phyloP scores from a whole-genome alignment of 2,113 vertebrate genomes.

The Dissostichus mawsoni region DNA sequence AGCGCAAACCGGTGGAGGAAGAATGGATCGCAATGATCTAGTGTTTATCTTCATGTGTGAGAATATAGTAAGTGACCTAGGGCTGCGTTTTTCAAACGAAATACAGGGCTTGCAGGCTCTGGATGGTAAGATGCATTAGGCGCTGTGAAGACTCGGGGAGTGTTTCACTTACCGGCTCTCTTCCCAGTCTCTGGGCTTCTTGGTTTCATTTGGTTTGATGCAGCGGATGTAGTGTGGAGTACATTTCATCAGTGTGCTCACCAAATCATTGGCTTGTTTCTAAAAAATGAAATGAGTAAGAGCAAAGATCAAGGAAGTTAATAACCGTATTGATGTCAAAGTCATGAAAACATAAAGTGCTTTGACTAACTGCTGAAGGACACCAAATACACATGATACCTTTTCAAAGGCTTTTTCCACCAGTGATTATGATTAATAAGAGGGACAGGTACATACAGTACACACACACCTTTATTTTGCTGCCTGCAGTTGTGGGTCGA shows the following conservation, averaged over 20 bases:
- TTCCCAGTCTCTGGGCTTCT: slow-evolving; percentile 97
- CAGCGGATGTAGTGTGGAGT: slow-evolving; percentile 99
- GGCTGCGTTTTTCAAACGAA: background rate
- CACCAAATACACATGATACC: slow-evolving; percentile 20
- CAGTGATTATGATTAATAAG: slow-evolving; percentile 18
- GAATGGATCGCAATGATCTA: background rate
- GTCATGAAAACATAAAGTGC: background rate
- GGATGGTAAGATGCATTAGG: background rate
- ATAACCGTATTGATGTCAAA: background rate
- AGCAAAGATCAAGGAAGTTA: slow-evolving; percentile 12
- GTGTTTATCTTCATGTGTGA: background rate
- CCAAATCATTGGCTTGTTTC: slow-evolving; percentile 99
- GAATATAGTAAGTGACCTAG: background rate
- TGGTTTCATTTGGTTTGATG: slow-evolving; percentile 99
- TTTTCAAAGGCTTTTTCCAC: slow-evolving; percentile 5
- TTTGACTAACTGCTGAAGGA: slow-evolving; percentile 19
- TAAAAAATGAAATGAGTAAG: slow-evolving; percentile 65
- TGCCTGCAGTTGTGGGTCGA: slow-evolving; percentile 95
- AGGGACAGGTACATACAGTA: slow-evolving; percentile 11
- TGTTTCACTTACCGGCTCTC: slow-evolving; percentile 90
- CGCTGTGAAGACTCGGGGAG: background rate
- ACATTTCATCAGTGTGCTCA: slow-evolving; percentile 97
- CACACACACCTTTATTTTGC: slow-evolving; percentile 95
- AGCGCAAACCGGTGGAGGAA: background rate
- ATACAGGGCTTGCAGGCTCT: background rate